Conservation (phyloP, 2,113 vertebrate genomes). For the Grammomys dolichurus region DNA sequence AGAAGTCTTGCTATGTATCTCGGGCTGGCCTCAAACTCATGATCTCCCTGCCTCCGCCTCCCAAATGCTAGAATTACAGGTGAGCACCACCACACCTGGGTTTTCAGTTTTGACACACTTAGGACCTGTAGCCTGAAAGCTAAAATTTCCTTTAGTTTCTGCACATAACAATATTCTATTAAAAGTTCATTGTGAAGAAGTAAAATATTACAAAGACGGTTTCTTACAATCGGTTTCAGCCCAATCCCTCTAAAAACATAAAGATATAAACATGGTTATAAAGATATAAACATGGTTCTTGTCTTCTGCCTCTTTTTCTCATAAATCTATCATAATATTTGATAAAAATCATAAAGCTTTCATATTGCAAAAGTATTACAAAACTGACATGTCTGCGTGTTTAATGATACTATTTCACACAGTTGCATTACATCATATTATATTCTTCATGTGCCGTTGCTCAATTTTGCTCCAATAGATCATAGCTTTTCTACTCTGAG, state of each 20-base stretch:
- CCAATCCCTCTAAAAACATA: neutral
- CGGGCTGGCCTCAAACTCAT: too few species aligned
- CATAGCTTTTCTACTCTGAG: neutral
- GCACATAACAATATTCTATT: neutral
- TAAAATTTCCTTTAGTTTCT: too few species aligned
- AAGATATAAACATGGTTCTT: neutral
- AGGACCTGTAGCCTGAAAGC: neutral
- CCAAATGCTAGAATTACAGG: neutral
- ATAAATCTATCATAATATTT: constrained; percentile 38
- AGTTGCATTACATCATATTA: neutral
- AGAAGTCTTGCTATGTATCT: neutral
- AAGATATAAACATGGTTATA: neutral
- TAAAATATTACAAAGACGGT: neutral
- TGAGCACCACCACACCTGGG: neutral
- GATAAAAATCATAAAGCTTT: constrained; percentile 35
- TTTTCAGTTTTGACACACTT: neutral
- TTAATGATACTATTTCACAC: neutral
- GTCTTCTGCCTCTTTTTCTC: constrained; percentile 33
- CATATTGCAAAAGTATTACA: neutral
- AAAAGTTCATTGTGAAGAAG: neutral
- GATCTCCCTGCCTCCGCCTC: neutral
- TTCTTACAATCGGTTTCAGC: neutral
- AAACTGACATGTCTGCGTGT: neutral
- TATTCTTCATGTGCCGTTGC: neutral
- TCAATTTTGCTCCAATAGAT: neutral